These are phyloP conservation scores for Ctenosaura bakeri DNA, from an alignment of 2,797 vertebrate species.

Conservation along the genomic window DNA sequence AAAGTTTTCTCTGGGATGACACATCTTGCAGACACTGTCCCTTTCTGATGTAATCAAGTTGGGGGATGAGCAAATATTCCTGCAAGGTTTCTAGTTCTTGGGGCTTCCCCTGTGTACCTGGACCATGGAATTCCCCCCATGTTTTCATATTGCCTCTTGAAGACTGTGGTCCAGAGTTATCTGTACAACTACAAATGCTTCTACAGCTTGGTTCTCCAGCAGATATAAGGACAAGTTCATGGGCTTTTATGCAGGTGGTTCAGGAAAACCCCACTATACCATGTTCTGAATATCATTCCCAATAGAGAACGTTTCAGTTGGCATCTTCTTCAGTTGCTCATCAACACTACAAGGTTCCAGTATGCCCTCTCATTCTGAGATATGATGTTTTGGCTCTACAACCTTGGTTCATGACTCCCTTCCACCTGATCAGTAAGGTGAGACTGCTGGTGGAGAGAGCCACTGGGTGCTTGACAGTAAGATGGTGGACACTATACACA, in stretches of 20 bases:
- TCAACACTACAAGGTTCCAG: not conserved
- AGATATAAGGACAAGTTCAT: not conserved
- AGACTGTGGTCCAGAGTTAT: not conserved
- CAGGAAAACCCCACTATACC: not conserved
- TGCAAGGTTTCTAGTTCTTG: not conserved
- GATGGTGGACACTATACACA: not conserved
- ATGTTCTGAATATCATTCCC: not conserved
- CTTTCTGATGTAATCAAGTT: too few relatives aligned
- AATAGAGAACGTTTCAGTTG: not conserved
- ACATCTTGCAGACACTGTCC: not conserved
- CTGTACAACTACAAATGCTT: not conserved
- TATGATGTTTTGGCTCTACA: not conserved
- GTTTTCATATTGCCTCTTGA: not conserved
- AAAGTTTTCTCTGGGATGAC: too few relatives aligned
- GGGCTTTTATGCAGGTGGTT: not conserved
- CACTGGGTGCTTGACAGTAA: not conserved
- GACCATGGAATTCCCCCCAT: not conserved
- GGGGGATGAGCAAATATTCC: not conserved
- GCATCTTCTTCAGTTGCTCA: not conserved
- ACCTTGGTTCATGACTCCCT: not conserved
- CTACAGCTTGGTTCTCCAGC: not conserved
- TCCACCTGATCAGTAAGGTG: not conserved
- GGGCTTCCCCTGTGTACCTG: not conserved
- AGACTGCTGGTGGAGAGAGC: not conserved
- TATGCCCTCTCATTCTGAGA: not conserved